These are phyloP conservation scores for Drosophila bocki DNA, from an alignment of 1,140 invertebrate species.

Conservation along the genomic window DNA sequence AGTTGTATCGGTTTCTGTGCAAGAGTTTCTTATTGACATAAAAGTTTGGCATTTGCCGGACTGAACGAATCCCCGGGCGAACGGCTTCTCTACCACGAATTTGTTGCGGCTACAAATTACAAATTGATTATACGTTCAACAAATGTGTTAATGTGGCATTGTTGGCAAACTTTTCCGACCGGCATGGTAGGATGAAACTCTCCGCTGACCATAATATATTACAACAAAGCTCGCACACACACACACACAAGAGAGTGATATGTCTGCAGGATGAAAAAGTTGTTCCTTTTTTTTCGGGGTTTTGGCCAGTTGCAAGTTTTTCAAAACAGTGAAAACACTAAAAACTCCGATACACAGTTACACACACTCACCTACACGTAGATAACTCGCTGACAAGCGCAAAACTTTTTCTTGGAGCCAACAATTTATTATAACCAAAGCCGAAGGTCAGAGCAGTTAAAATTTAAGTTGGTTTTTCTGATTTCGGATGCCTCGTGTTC, in stretches of 20 bases:
- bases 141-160: constrained; percentile 84
- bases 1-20: constrained; percentile 25
- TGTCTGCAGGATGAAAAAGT: constrained; percentile 70
- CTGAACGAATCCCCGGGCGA: constrained; percentile 4
- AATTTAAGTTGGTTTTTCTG: constrained; percentile 63
- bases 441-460: constrained; percentile 77
- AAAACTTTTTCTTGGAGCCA: constrained; percentile 62
- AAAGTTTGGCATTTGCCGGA: constrained; percentile 61
- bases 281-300: constrained; percentile 50
- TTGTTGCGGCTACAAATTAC: constrained; percentile 83
- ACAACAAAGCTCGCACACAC: constrained; percentile 56
- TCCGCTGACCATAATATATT: constrained; percentile 80
- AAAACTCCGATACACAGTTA: constrained; percentile 42
- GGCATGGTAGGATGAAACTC: constrained; percentile 39
- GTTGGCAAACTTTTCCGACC: constrained; percentile 74
- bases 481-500: constrained; percentile 56
- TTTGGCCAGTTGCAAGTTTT: constrained; percentile 63
- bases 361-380: constrained; percentile 44
- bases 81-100: constrained; percentile 62
- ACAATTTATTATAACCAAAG: constrained; percentile 71
- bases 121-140: constrained; percentile 84
- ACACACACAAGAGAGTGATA: constrained; percentile 60
- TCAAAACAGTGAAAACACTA: constrained; percentile 47
- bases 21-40: constrained; percentile 74
- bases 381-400: constrained; percentile 74